phyloP scores from a whole-genome alignment of 2,888 invertebrate genomes.

The Tortrix viridana region DNA sequence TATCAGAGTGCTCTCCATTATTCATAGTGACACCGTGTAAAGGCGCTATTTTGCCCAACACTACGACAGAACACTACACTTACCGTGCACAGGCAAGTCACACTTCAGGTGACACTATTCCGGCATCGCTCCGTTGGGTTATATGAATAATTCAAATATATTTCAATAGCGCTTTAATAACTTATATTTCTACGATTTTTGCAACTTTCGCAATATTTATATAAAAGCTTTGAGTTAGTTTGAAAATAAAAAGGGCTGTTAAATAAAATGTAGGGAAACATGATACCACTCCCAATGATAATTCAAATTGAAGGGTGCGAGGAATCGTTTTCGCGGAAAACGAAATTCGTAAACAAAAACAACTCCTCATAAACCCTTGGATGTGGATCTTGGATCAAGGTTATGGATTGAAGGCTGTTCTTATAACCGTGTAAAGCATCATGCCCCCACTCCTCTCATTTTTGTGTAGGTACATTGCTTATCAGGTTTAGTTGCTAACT shows the following conservation, averaged over 20 bases:
- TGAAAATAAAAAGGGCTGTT: too few relatives aligned
- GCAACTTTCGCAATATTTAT: too few relatives aligned
- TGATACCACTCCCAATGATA: not conserved
- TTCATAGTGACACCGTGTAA: slow-evolving; percentile 53
- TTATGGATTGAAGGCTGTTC: too few relatives aligned
- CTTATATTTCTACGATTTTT: not conserved
- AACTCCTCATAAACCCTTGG: slow-evolving; percentile 19
- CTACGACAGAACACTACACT: slow-evolving; percentile 32
- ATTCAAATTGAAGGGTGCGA: slow-evolving; percentile 17
- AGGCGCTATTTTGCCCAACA: slow-evolving; percentile 45
- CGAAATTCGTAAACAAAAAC: slow-evolving; percentile 22
- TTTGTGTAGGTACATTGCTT: too few relatives aligned
- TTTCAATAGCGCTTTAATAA: slow-evolving; percentile 1
- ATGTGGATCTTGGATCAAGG: not conserved
- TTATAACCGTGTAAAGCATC: too few relatives aligned
- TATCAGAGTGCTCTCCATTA: slow-evolving; percentile 51
- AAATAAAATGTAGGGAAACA: too few relatives aligned
- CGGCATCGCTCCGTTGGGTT: slow-evolving; percentile 4
- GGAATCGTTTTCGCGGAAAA: slow-evolving; percentile 5
- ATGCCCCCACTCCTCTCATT: too few relatives aligned
- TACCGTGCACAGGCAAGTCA: slow-evolving; percentile 37
- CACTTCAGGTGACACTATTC: slow-evolving; percentile 42
- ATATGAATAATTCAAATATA: slow-evolving; percentile 15
- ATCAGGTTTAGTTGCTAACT: too few relatives aligned
- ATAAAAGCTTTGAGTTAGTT: too few relatives aligned